Evolutionary conservation across 1,140 invertebrate species (phyloP), one percentile per base, ranked within the genome.

Genomic region (Chironomus striatipennis): DNA sequence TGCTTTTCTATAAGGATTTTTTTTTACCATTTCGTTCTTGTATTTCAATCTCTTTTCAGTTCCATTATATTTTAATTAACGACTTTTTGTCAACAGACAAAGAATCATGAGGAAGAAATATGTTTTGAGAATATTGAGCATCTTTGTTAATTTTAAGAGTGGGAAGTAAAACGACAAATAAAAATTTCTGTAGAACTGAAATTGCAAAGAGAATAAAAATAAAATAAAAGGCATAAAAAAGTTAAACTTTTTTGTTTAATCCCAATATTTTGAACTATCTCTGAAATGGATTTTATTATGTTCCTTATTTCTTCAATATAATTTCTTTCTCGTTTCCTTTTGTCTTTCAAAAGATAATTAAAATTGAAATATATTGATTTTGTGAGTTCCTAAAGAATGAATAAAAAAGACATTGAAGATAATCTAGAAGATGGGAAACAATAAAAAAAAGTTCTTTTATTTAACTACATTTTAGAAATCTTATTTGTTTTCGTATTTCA

Each of bases 51-150:
- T n/a, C n/a, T n/a, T n/a, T 57, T 57, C 12, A 57, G n/a, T 57
- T 57, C 47, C 12, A 57, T 57, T 57, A 57, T 57, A 57, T 57
- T 57, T 57, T 57, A 57, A 57, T 57, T 57, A 57, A 57, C 12
- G 47, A 15, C 47, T 15, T 57, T n/a, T 57, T 57, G 24, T 57
- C 47, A 57, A 57, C 12, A 57, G 47, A 57, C 47, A 5, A 57
- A n/a, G 47, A 57, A n/a, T 10, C 9, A 47, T 3, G 2, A 47
- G 43, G 15, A 57, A 57, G 47, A 15, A 57, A n/a, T n/a, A 57
- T 10, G n/a, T n/a, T 57, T n/a, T 57, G 8, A 47, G 43, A 47
- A 47, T 15, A 12, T 57, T 57, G 24, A n/a, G n/a, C 12, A n/a
- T 57, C 12, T 0, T 57, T n/a, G 47, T 12, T 1, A 57, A 57